Evolutionary conservation across 1,140 invertebrate genomes (phyloP).

Genomic region (Caenorhabditis briggsae): DNA sequence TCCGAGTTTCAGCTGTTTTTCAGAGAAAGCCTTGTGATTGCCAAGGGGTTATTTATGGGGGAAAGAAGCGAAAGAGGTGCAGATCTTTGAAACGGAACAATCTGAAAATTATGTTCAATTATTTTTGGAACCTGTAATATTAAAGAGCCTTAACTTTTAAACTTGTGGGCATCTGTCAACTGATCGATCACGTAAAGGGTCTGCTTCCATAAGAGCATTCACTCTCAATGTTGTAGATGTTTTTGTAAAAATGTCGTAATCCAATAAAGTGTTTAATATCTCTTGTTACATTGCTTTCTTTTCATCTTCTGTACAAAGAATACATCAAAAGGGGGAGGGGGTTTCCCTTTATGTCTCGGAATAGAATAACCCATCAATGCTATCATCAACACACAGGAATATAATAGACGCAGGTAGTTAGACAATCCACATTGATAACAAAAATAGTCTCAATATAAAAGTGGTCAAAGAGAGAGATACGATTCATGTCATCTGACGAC

Average conservation of each 20-base stretch:
- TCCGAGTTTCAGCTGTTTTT: constrained; percentile 40
- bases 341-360: background rate
- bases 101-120: too few species aligned
- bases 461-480: background rate
- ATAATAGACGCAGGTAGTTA: constrained; percentile 18
- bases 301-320: background rate
- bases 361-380: constrained; percentile 9
- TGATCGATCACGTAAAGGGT: too few species aligned
- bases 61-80: background rate
- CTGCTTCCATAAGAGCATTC: too few species aligned
- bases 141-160: too few species aligned
- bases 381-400: constrained; percentile 38
- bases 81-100: too few species aligned
- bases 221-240: too few species aligned
- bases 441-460: constrained; percentile 53
- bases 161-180: too few species aligned
- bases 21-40: background rate
- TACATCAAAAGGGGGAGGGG: background rate
- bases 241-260: too few species aligned
- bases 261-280: background rate
- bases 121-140: too few species aligned
- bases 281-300: constrained; percentile 5
- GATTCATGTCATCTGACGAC: constrained; percentile 31
- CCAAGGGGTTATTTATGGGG: background rate
- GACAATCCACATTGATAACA: constrained; percentile 35